Evolutionary conservation across 2,888 invertebrate genomes (phyloP).

Genomic region (Gibbula magus): DNA sequence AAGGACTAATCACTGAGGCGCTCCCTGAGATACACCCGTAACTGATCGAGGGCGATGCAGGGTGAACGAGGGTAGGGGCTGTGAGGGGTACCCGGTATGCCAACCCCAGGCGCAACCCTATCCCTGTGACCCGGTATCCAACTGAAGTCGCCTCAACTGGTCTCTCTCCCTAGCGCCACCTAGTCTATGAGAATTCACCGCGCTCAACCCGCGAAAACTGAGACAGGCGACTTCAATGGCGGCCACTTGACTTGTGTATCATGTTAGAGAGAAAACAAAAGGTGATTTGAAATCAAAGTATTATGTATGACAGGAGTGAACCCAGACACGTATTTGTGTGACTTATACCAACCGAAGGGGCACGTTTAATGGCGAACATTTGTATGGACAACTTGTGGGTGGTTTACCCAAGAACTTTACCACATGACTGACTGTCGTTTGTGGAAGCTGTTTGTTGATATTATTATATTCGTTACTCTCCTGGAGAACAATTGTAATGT

Average conservation of each 20-base stretch:
- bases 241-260: conserved; percentile 16
- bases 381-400: neutral
- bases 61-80: neutral
- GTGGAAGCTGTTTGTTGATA: conserved; percentile 8
- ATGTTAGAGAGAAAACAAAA: neutral
- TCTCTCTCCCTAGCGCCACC: neutral
- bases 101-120: neutral
- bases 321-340: neutral
- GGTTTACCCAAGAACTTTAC: neutral
- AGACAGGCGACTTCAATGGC: neutral
- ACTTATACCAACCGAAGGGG: neutral
- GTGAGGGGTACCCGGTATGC: too few relatives aligned
- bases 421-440: neutral
- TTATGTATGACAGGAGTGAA: neutral
- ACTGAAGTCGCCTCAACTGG: neutral
- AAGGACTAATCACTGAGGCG: conserved; percentile 8
- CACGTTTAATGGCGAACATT: neutral
- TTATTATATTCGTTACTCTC: conserved; percentile 21
- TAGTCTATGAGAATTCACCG: conserved; percentile 22
- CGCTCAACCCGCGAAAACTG: conserved; percentile 11
- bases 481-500: conserved; percentile 18
- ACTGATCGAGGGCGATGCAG: neutral
- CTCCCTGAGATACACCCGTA: neutral
- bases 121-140: neutral
- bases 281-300: neutral